phyloP scores from a whole-genome alignment of 2,888 invertebrate species.

The Lasioglossum villosulum region DNA sequence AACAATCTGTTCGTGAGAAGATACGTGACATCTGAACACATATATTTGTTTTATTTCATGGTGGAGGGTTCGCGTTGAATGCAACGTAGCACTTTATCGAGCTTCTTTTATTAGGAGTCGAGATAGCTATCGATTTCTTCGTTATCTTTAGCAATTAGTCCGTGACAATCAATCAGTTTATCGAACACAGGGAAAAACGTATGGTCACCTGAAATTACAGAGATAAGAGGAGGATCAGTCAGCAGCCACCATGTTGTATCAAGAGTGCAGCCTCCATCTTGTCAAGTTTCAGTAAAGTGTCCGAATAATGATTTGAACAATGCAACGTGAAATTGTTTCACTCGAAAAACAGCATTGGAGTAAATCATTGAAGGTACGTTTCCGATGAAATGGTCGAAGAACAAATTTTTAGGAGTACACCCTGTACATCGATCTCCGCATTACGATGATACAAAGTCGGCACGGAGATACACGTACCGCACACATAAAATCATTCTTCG shows the following conservation, averaged over 20 bases:
- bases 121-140: not conserved
- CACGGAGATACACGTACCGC: slow-evolving; percentile 55
- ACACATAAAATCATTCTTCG: slow-evolving; percentile 50
- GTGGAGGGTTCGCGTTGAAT: not conserved
- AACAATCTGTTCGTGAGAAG: not conserved
- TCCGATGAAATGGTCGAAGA: no score
- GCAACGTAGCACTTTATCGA: not conserved
- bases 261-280: not conserved
- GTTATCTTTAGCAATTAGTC: not conserved
- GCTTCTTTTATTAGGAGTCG: not conserved
- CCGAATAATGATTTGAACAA: not conserved
- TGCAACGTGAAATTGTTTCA: not conserved
- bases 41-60: not conserved
- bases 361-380: not conserved
- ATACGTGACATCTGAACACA: not conserved
- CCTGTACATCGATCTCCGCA: slow-evolving; percentile 55
- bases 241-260: not conserved
- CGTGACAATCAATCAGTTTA: not conserved
- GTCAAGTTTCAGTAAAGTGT: not conserved
- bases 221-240: not conserved
- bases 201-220: not conserved
- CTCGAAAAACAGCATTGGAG: not conserved
- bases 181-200: not conserved
- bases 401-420: slow-evolving; percentile 37
- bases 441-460: slow-evolving; percentile 60